Base-by-base conservation (phyloP, 2,888 invertebrate species). In the Yponomeuta cagnagella region DNA sequence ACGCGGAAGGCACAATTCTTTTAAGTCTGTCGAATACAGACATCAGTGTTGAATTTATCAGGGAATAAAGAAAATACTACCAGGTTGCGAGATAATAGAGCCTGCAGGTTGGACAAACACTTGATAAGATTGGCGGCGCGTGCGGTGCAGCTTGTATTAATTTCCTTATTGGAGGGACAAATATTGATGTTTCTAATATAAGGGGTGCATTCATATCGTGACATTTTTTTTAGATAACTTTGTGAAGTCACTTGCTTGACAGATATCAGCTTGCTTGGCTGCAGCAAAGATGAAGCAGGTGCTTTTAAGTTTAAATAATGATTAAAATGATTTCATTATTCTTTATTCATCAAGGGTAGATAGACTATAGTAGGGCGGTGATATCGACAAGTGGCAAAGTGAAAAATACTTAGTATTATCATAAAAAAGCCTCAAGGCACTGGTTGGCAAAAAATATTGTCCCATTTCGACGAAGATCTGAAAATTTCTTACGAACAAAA, bases 401-500 rank as follows among this genome's bases (percentile, higher is more conserved):
- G 33, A 33, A 33, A 33, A 33, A 33, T 23, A 0, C 5, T 37
- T 37, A 4, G 37, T 2, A 2, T 37, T 37, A 37, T 43, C 6
- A 43, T 43, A 8, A 43, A 4, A 43, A 43, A 43, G 43, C 8
- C 9, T 43, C 43, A 43, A 8, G 43, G 43, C 43, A 58, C 12
- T 58, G 15, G 9, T 58, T 58, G 15, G 12, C 52, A 15, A 58
- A 58, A 74, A 77, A 76, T 74, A 74, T 82, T 85, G 10, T 85
- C 88, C 87, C 87, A 88, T 89, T 84, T 83, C 75, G 76, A 78
- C 75, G 79, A 80, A 66, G 83, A 80, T 83, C 84, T 77, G 81
- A 82, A 83, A 82, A 79, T 85, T 85, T 85, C 85, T 83, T 85
- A 10, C 30, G n/a, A 12, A 69, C 85, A 84, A 85, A 87, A 86